These are phyloP conservation scores for Dendronephthya gigantea DNA, from an alignment of 64 coral and sea anemone species.

Conservation along the genomic window DNA sequence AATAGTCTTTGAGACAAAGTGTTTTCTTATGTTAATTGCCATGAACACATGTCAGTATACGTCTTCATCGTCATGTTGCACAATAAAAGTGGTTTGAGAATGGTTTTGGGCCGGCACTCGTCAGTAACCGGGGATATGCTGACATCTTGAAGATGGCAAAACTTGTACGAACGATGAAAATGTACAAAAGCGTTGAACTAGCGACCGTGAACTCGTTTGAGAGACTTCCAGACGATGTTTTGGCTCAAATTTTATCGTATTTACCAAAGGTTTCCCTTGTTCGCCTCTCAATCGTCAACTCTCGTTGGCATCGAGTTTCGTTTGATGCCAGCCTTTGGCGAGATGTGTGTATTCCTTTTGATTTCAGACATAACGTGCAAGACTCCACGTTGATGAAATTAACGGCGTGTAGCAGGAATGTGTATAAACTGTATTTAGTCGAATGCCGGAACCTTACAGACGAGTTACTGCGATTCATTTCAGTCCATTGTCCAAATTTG, in stretches of 20 bases:
- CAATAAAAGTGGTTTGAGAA: background rate
- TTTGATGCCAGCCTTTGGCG: constrained; percentile 82
- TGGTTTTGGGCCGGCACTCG: background rate
- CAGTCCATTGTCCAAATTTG: constrained; percentile 63
- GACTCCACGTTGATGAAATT: constrained; percentile 49
- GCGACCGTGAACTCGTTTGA: background rate
- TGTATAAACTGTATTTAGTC: constrained; percentile 64
- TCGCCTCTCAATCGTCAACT: constrained; percentile 53
- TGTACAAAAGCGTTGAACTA: background rate
- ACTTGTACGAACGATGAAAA: background rate
- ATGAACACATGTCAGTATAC: background rate
- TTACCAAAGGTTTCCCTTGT: constrained; percentile 49
- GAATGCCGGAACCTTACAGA: constrained; percentile 53
- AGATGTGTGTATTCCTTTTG: constrained; percentile 43
- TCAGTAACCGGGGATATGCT: background rate
- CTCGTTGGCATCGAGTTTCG: constrained; percentile 63
- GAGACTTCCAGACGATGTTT: constrained; percentile 57
- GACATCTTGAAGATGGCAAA: background rate
- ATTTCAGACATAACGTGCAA: constrained; percentile 48
- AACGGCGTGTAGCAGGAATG: constrained; percentile 47
- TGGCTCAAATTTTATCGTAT: constrained; percentile 78
- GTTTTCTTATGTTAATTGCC: background rate
- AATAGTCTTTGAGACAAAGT: background rate
- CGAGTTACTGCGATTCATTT: constrained; percentile 44
- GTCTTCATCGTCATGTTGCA: background rate